Evolutionary conservation across 2,113 vertebrate genomes (phyloP).

Genomic region (Hemicordylus capensis): DNA sequence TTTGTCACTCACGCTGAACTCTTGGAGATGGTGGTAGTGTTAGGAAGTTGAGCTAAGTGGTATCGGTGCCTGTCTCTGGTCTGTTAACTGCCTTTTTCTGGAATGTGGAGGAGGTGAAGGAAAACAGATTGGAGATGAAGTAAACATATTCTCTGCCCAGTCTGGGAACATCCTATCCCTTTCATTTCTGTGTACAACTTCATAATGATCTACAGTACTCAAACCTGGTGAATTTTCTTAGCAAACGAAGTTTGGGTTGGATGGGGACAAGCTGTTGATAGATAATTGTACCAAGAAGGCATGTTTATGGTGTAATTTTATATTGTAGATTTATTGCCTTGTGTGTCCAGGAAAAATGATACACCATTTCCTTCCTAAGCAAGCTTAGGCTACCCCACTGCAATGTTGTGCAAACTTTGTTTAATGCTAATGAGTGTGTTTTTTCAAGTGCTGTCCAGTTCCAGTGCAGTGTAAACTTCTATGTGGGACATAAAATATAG

Average conservation of each 20-base stretch:
- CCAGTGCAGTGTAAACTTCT: neutral
- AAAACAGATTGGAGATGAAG: conserved; percentile 75
- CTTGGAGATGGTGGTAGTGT: conserved; percentile 11
- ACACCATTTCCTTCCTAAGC: neutral
- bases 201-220: neutral
- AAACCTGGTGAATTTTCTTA: neutral
- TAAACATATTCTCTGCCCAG: conserved; percentile 52
- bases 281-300: neutral
- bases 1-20: conserved; percentile 18
- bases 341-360: neutral
- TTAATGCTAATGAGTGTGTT: neutral
- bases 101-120: conserved; percentile 90
- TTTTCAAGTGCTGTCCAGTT: neutral
- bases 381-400: neutral
- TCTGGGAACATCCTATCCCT: neutral
- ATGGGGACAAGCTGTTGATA: neutral
- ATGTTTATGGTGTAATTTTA: neutral
- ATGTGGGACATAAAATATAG: too few species aligned
- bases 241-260: neutral
- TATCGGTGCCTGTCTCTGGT: conserved; percentile 57
- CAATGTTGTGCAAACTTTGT: neutral
- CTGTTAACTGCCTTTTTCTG: conserved; percentile 63
- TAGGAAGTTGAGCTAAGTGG: conserved; percentile 20
- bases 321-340: neutral
- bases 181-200: neutral